Evolutionary conservation across 2,797 vertebrate species (phyloP).

Genomic region (Menidia menidia): DNA sequence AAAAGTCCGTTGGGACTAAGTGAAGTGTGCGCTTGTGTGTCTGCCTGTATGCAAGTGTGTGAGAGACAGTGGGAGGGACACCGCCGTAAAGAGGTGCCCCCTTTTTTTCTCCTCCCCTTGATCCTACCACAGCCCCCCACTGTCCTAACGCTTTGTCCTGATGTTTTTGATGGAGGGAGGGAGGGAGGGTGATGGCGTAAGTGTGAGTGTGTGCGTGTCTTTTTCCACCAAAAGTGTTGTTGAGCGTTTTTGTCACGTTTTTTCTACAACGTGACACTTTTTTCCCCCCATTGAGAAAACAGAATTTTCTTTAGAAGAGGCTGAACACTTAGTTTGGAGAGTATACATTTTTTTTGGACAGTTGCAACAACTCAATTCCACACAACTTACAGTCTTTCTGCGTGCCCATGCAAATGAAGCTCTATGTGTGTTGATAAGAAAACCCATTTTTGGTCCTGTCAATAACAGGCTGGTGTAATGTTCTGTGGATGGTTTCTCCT

Average conservation of each 20-base stretch:
- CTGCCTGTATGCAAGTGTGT: conserved; percentile 41
- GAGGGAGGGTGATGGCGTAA: background rate
- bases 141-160: conserved; percentile 61
- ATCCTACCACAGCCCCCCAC: conserved; percentile 64
- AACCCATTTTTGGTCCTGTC: conserved; percentile 59
- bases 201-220: background rate
- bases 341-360: conserved; percentile 21
- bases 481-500: conserved; percentile 47
- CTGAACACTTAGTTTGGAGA: conserved; percentile 28
- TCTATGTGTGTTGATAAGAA: conserved; percentile 43
- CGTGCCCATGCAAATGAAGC: conserved; percentile 56
- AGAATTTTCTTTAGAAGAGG: conserved; percentile 13
- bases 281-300: conserved; percentile 31
- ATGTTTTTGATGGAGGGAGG: conserved; percentile 44
- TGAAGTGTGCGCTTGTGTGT: conserved; percentile 51
- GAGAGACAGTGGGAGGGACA: conserved; percentile 71
- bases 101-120: conserved; percentile 74
- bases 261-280: conserved; percentile 26
- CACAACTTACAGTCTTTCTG: conserved; percentile 25
- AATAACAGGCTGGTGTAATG: conserved; percentile 53
- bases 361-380: conserved; percentile 32
- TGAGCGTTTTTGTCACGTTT: conserved; percentile 22
- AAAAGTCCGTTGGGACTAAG: conserved; percentile 62
- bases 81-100: conserved; percentile 64
- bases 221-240: background rate